Base-by-base conservation (phyloP, 2,888 invertebrate genomes). In the Diaperis boleti region DNA sequence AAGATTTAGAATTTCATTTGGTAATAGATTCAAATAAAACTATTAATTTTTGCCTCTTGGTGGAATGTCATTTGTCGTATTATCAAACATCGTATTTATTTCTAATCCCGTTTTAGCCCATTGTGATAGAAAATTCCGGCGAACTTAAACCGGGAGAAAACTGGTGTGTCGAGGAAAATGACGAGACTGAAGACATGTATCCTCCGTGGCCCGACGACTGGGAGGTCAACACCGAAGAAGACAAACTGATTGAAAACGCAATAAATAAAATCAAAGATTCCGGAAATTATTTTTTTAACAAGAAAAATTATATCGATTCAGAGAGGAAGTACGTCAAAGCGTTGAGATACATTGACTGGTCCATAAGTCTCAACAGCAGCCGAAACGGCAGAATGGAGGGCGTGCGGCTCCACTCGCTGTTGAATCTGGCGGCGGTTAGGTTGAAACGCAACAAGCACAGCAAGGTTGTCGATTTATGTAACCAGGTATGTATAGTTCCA, bases 151-250 rank as follows among this genome's bases (percentile, higher is more conserved):
- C 80, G 0, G 86, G 84, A 0, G 83, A 85, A 60, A 82, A 86
- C 65, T 92, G 91, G 89, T 87, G 87, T 45, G 82, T 89, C 15
- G 82, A 82, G 61, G 90, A 92, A 75, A 82, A 82, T 47, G 94
- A 94, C 76, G 91, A 87, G 17, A 88, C 91, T 0, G 80, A 82
- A 4, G 94, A 95, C 79, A 76, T 82, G 3, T 86, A 89, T 75
- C 91, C 94, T 0, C 89, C 92, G 2, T 91, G 88, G 82, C 95
- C 95, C 0, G 87, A 87, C 62, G 95, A 95, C 78, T 89, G 88
- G 85, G 82, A 85, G 37, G 39, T 59, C 7, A 45, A 65, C 11
- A 11, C 47, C 11, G 62, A 69, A 7, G 42, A 66, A 50, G 49
- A 70, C 2, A 49, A 59, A 22, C 13, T 49, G 0, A 70, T 87